These are phyloP conservation scores for Muscicapa adusta DNA, from an alignment of 2,113 vertebrate species.

Conservation along the genomic window DNA sequence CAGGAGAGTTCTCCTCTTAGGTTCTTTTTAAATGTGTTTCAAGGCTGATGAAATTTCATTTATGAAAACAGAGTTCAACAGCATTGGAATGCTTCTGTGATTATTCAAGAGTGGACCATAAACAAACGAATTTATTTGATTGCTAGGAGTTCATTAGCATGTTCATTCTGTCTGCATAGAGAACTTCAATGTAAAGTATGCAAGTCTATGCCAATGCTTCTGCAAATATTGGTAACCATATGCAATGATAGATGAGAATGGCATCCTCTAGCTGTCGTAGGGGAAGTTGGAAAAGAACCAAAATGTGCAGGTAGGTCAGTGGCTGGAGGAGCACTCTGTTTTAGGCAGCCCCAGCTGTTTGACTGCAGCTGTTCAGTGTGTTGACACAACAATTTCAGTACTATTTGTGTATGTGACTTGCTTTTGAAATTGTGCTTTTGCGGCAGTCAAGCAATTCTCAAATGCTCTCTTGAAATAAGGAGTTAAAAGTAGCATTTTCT, in stretches of 20 bases:
- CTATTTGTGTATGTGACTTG: neutral
- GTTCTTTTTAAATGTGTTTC: neutral
- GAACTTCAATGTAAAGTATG: neutral
- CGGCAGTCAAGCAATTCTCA: neutral
- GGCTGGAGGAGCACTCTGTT: neutral
- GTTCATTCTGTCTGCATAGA: neutral
- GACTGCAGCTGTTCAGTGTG: neutral
- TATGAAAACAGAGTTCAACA: neutral
- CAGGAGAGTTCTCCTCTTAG: neutral
- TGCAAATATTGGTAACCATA: neutral
- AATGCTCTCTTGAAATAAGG: neutral
- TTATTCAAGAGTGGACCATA: neutral
- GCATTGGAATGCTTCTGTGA: neutral
- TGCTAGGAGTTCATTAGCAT: neutral
- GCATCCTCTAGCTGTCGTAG: neutral
- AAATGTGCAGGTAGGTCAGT: neutral
- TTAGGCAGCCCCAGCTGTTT: neutral
- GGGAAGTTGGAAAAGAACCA: neutral
- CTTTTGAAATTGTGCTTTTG: neutral
- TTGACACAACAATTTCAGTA: neutral
- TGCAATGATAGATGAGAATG: neutral
- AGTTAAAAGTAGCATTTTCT: neutral
- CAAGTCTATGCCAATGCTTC: neutral
- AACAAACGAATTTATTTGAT: neutral
- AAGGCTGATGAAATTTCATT: neutral